phyloP scores from a whole-genome alignment of 2,113 vertebrate genomes.

The Saimiri boliviensis region DNA sequence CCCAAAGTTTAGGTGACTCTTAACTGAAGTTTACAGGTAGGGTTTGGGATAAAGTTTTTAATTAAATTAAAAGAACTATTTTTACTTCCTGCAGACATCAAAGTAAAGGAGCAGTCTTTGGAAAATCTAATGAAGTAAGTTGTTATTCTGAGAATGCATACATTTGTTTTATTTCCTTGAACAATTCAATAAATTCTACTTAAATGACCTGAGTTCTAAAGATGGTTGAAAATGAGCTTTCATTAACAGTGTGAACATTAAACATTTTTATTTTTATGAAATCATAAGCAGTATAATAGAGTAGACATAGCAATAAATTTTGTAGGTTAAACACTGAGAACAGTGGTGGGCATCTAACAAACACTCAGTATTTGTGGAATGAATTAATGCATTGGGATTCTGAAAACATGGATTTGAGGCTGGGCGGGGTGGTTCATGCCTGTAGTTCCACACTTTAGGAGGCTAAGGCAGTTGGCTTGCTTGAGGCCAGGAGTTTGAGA shows the following conservation, averaged over 20 bases:
- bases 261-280: not conserved
- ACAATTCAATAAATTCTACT: slow-evolving; percentile 58
- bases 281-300: not conserved
- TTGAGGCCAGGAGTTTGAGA: too few relatives aligned
- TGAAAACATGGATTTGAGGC: not conserved
- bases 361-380: not conserved
- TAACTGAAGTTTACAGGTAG: not conserved
- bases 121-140: slow-evolving; percentile 98
- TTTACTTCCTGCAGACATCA: slow-evolving; percentile 90
- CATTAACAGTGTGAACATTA: not conserved
- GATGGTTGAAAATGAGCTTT: slow-evolving; percentile 14
- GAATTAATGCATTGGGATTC: not conserved
- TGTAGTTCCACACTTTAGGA: too few relatives aligned
- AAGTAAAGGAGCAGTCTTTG: slow-evolving; percentile 96
- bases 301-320: not conserved
- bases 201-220: not conserved
- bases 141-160: slow-evolving; percentile 34
- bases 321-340: not conserved
- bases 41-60: not conserved
- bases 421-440: too few relatives aligned
- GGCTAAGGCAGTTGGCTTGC: too few relatives aligned
- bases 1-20: not conserved
- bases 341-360: not conserved
- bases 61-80: slow-evolving; percentile 17
- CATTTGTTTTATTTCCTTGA: slow-evolving; percentile 64